These are phyloP conservation scores for Scaptomyza cyrtandrae DNA, from an alignment of 2,888 invertebrate genomes.

Conservation along the genomic window DNA sequence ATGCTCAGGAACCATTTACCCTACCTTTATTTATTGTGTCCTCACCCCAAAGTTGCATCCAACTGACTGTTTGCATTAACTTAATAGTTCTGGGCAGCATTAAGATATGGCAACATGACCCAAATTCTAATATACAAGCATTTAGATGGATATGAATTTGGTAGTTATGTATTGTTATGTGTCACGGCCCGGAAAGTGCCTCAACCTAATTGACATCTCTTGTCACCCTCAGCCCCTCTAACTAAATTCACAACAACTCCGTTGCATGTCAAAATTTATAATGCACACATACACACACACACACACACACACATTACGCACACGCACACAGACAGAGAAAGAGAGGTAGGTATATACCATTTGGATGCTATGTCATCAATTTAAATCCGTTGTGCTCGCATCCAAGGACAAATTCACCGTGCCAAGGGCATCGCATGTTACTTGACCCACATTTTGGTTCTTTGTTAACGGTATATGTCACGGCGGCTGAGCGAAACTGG, in stretches of 20 bases:
- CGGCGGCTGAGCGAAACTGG: slow-evolving; percentile 39
- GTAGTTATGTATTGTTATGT: slow-evolving; percentile 6
- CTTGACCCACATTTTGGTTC: slow-evolving; percentile 57
- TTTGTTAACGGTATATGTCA: slow-evolving; percentile 32
- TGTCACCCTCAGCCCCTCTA: neutral
- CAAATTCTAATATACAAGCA: slow-evolving; percentile 17
- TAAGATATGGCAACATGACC: slow-evolving; percentile 34
- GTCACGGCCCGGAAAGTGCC: neutral
- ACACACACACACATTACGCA: too few species aligned
- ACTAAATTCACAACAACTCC: neutral
- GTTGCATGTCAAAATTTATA: neutral
- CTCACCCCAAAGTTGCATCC: neutral
- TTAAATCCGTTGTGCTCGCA: slow-evolving; percentile 17
- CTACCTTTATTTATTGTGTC: slow-evolving; percentile 6
- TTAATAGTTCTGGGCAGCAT: neutral
- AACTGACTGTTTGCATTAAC: neutral
- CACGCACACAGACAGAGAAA: neutral
- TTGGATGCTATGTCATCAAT: slow-evolving; percentile 18
- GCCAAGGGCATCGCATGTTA: slow-evolving; percentile 55
- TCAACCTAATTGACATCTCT: neutral
- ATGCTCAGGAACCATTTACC: neutral
- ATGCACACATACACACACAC: neutral
- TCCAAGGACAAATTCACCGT: slow-evolving; percentile 61
- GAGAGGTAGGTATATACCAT: neutral
- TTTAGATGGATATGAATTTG: neutral